These are phyloP conservation scores for Incurvaria masculella DNA, from an alignment of 2,888 invertebrate genomes.

Conservation along the genomic window DNA sequence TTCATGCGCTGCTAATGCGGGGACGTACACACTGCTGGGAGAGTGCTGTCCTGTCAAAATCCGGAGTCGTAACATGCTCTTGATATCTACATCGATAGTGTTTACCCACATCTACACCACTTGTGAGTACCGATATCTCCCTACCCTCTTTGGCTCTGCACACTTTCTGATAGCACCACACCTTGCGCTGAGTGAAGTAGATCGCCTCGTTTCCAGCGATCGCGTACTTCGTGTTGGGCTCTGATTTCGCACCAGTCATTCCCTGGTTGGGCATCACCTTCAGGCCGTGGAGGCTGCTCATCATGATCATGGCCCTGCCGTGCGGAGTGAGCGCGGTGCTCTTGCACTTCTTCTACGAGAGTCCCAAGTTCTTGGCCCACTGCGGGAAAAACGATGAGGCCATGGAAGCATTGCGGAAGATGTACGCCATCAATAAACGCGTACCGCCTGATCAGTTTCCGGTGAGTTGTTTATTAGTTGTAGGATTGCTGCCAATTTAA, in stretches of 20 bases:
- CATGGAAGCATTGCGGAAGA: constrained; percentile 39
- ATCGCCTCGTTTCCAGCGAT: constrained; percentile 45
- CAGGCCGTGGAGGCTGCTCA: constrained; percentile 69
- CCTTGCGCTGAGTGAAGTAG: background rate
- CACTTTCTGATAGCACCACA: constrained; percentile 20
- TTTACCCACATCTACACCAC: constrained; percentile 39
- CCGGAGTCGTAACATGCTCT: constrained; percentile 42
- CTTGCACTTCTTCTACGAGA: constrained; percentile 65
- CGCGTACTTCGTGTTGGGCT: constrained; percentile 62
- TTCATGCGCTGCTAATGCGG: constrained; percentile 51
- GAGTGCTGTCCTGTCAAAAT: constrained; percentile 48
- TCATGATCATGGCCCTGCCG: constrained; percentile 47
- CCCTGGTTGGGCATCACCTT: constrained; percentile 43
- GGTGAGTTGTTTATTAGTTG: no score
- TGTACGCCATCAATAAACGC: constrained; percentile 34
- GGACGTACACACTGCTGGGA: constrained; percentile 56
- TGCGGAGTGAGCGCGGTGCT: constrained; percentile 54
- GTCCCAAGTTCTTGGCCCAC: constrained; percentile 71
- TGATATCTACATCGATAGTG: constrained; percentile 42
- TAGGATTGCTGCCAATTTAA: background rate
- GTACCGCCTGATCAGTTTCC: constrained; percentile 25
- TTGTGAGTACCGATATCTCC: constrained; percentile 27
- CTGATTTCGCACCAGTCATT: constrained; percentile 31
- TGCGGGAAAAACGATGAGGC: constrained; percentile 61
- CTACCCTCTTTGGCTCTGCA: constrained; percentile 35